These are phyloP conservation scores for Serripes groenlandicus DNA, from an alignment of 2,888 invertebrate species.

Conservation along the genomic window DNA sequence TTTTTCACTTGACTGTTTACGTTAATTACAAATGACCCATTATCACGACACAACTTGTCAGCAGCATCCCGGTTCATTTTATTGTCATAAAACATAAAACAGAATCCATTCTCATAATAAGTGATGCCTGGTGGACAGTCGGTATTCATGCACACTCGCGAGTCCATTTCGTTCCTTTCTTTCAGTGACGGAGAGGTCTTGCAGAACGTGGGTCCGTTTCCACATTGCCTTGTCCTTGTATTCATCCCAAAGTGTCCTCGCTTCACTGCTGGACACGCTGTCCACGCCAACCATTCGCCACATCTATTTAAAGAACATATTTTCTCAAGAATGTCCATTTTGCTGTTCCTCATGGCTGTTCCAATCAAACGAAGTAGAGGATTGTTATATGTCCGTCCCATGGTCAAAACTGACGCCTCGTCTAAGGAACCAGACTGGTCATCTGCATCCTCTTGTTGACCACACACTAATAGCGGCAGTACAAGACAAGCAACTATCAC, in stretches of 20 bases:
- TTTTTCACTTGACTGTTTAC: background rate
- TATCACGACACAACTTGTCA: background rate
- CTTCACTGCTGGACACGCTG: background rate
- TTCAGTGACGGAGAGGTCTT: background rate
- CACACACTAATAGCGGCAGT: too few relatives aligned
- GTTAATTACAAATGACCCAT: background rate
- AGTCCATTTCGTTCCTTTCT: background rate
- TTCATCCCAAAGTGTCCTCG: slow-evolving; percentile 2
- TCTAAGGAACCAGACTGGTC: background rate
- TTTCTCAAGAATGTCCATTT: background rate
- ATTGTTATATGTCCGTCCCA: background rate
- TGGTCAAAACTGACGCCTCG: background rate
- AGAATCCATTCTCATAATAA: background rate
- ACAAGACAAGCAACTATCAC: too few relatives aligned
- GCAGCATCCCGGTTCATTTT: background rate
- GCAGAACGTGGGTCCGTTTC: slow-evolving; percentile 3
- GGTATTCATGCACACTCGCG: background rate
- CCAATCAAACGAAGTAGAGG: background rate
- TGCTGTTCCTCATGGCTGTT: background rate
- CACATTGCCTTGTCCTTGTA: slow-evolving; percentile 17
- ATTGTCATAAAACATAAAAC: background rate
- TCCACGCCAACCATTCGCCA: slow-evolving; percentile 10
- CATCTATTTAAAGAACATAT: background rate
- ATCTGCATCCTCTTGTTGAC: too few relatives aligned
- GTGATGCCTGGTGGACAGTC: background rate